phyloP scores from a whole-genome alignment of 2,888 invertebrate genomes.

The Aphodius sticticus region DNA sequence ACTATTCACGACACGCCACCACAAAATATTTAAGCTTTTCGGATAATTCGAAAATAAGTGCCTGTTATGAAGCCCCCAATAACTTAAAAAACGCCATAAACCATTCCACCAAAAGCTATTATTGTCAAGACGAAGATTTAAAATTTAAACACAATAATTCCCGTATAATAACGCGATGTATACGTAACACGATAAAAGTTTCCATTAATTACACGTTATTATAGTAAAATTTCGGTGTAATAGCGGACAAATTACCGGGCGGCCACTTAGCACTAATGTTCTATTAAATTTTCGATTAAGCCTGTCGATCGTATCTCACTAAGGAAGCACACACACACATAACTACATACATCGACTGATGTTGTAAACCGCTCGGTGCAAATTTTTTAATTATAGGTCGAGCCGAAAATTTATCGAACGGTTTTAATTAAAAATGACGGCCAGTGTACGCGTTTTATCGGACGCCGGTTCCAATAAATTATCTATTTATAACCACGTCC shows the following conservation, averaged over 20 bases:
- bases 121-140: neutral
- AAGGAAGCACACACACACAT: neutral
- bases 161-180: slow-evolving; percentile 4
- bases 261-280: slow-evolving; percentile 4
- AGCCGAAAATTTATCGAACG: slow-evolving; percentile 15
- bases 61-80: neutral
- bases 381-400: slow-evolving; percentile 8
- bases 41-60: neutral
- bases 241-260: neutral
- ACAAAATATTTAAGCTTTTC: neutral
- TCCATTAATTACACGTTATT: neutral
- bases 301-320: neutral
- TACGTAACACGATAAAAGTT: neutral
- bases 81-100: neutral
- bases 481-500: slow-evolving; percentile 4
- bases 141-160: neutral
- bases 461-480: neutral
- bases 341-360: neutral
- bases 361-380: neutral
- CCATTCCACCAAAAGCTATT: neutral
- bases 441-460: neutral
- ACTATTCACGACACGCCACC: neutral
- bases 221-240: neutral
- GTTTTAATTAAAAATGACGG: slow-evolving; percentile 13
- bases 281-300: slow-evolving; percentile 4